Conservation (phyloP, 2,113 vertebrate genomes). For the Amia ocellicauda region DNA sequence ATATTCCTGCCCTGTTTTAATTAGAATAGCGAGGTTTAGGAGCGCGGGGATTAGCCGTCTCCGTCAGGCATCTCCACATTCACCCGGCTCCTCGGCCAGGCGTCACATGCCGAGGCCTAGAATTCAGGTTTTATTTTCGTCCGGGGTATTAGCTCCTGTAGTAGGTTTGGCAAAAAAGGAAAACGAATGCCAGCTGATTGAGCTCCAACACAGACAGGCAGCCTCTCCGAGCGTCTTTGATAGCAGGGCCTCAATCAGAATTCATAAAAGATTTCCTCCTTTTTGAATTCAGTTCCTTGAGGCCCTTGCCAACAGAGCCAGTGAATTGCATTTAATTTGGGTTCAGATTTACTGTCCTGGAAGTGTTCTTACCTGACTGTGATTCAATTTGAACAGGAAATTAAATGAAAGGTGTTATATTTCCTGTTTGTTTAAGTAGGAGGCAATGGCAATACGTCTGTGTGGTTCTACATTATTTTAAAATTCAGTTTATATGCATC, state of each 20-base stretch:
- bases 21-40: not conserved
- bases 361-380: slow-evolving; percentile 42
- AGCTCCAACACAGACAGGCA: slow-evolving; percentile 13
- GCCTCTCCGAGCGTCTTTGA: too few relatives aligned
- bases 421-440: too few relatives aligned
- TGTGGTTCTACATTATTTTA: too few relatives aligned
- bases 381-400: slow-evolving; percentile 34
- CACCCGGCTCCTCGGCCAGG: slow-evolving; percentile 21
- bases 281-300: slow-evolving; percentile 54
- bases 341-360: slow-evolving; percentile 64
- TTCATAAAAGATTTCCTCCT: slow-evolving; percentile 34
- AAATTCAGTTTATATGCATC: too few relatives aligned
- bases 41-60: slow-evolving; percentile 13
- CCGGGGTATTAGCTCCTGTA: not conserved
- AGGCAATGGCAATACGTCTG: too few relatives aligned
- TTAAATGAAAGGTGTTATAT: slow-evolving; percentile 40
- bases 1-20: not conserved
- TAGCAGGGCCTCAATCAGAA: too few relatives aligned
- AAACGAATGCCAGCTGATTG: slow-evolving; percentile 3
- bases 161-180: not conserved
- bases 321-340: slow-evolving; percentile 53
- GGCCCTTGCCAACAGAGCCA: slow-evolving; percentile 52
- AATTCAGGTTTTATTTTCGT: not conserved
- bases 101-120: not conserved
- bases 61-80: slow-evolving; percentile 35